A percentile compares a stretch with the other conserved stretches of the same genome.
These are phyloP conservation scores for Vanessa tameamea DNA, from an alignment of 1,140 invertebrate species.

Conservation along the genomic window DNA sequence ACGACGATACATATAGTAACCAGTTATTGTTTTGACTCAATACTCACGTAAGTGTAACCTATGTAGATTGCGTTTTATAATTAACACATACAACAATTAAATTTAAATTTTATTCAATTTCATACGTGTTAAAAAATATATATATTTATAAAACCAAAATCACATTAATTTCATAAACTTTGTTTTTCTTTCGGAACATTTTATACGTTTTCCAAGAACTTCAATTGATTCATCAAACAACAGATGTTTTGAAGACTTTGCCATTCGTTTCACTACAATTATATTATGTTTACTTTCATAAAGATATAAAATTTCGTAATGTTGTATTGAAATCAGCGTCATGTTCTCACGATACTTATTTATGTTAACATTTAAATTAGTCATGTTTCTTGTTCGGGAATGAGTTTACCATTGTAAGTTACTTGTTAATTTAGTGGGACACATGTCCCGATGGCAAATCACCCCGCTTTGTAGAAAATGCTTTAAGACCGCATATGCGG, in stretches of 20 bases:
- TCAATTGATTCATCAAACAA: conserved; percentile 28
- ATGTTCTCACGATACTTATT: too few relatives aligned
- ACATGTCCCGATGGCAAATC: conserved; percentile 57
- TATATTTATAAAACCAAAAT: background rate
- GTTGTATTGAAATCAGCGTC: too few relatives aligned
- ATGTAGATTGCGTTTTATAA: too few relatives aligned
- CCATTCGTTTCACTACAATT: background rate
- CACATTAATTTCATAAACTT: background rate
- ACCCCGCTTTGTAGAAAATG: conserved; percentile 46
- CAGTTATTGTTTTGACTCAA: too few relatives aligned
- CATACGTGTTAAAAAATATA: too few relatives aligned
- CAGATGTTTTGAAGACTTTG: conserved; percentile 1
- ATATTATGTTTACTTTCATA: background rate
- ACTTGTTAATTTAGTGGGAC: conserved; percentile 54
- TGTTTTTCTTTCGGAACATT: conserved; percentile 18
- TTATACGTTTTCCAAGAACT: conserved; percentile 30
- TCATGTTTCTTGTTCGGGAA: conserved; percentile 31
- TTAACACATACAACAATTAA: background rate
- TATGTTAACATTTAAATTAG: background rate
- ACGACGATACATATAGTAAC: too few relatives aligned
- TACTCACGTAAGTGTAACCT: too few relatives aligned
- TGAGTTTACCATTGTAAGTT: conserved; percentile 42
- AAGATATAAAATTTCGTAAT: background rate
- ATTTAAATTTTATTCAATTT: background rate
- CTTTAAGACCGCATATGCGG: conserved; percentile 60